Evolutionary conservation across 2,797 vertebrate genomes (phyloP).

Genomic region (Hapalemur alaotrensis): DNA sequence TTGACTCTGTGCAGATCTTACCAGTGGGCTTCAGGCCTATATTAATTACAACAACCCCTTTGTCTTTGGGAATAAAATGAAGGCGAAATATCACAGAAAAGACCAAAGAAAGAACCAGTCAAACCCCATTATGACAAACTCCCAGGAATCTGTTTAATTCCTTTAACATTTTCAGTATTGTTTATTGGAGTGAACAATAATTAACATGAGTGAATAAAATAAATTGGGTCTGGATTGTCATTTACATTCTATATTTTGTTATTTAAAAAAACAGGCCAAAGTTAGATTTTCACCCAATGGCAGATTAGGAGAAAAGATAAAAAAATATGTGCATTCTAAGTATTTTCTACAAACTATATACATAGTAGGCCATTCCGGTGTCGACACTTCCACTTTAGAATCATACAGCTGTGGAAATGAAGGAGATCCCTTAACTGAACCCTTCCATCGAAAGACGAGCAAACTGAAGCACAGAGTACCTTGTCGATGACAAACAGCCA

Average conservation of each 20-base stretch:
- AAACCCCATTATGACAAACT: not conserved
- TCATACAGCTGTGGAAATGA: not conserved
- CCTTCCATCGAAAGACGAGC: not conserved
- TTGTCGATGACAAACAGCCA: not conserved
- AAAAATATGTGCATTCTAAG: not conserved
- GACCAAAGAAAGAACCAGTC: not conserved
- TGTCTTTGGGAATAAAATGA: slow-evolving; percentile 27
- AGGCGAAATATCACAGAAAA: slow-evolving; percentile 14
- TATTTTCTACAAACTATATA: not conserved
- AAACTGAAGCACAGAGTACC: too few relatives aligned
- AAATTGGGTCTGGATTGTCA: not conserved
- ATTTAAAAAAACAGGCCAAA: not conserved
- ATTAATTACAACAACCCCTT: not conserved
- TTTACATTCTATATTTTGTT: slow-evolving; percentile 20
- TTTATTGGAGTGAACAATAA: not conserved
- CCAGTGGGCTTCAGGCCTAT: not conserved
- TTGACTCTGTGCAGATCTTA: not conserved
- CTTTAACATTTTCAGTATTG: not conserved
- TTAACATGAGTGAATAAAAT: not conserved
- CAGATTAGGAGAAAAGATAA: not conserved
- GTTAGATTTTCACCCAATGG: not conserved
- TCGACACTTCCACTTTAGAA: not conserved
- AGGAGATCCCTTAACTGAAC: not conserved
- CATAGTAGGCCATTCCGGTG: not conserved
- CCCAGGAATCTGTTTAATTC: not conserved